Evolutionary conservation across 2,113 vertebrate genomes (phyloP).

Genomic region (Phoenicopterus ruber): DNA sequence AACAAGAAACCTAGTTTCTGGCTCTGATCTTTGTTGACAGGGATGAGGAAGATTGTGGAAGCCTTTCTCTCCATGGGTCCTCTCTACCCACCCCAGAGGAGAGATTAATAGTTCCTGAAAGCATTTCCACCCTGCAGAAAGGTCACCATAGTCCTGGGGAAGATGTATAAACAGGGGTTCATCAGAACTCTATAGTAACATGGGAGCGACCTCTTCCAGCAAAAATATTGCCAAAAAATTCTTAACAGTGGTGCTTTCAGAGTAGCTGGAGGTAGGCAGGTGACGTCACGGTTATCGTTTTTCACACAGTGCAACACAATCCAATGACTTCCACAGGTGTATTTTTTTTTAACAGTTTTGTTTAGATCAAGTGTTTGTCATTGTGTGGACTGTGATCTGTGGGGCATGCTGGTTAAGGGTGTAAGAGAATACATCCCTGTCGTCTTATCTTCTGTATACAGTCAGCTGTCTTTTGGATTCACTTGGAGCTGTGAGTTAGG

Average conservation of each 20-base stretch:
- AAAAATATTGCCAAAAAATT: background rate
- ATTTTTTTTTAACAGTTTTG: background rate
- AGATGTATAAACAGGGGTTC: background rate
- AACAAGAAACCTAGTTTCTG: background rate
- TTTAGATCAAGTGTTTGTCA: background rate
- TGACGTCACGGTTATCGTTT: background rate
- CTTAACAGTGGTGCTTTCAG: background rate
- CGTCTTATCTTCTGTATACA: background rate
- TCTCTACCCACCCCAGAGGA: background rate
- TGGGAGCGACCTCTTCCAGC: background rate
- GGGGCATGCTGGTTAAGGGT: background rate
- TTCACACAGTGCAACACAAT: background rate
- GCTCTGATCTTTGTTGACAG: conserved; percentile 39
- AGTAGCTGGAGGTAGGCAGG: background rate
- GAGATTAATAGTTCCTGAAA: conserved; percentile 49
- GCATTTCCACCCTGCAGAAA: conserved; percentile 34
- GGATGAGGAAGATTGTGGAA: conserved; percentile 14
- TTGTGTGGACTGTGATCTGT: background rate
- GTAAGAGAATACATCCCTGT: background rate
- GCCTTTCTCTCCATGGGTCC: conserved; percentile 9
- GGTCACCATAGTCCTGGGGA: conserved; percentile 34
- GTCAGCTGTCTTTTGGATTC: background rate
- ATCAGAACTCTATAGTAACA: background rate
- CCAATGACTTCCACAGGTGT: background rate
- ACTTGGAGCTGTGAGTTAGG: background rate